Percentiles rank a stretch among this genome's conserved stretches.
phyloP scores from a whole-genome alignment of 2,888 invertebrate species.

The Encarsia formosa region DNA sequence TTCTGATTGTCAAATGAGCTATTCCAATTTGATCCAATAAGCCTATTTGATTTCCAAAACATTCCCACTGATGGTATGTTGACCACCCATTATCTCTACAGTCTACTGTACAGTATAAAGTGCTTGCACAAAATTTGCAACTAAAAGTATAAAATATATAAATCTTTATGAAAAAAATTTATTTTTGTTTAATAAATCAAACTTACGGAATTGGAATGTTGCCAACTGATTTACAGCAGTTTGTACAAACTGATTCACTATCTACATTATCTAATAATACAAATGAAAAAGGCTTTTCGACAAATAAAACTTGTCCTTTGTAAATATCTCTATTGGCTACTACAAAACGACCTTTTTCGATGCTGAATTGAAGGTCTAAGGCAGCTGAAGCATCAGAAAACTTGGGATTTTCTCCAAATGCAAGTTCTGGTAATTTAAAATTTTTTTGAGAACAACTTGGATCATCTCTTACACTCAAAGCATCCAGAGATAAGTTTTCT shows the following conservation, averaged over 20 bases:
- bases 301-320: conserved; percentile 70
- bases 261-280: conserved; percentile 59
- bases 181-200: conserved; percentile 29
- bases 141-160: conserved; percentile 49
- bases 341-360: conserved; percentile 64
- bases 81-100: conserved; percentile 60
- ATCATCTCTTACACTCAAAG: too few relatives aligned
- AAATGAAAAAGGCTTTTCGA: conserved; percentile 77
- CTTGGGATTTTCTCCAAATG: conserved; percentile 53
- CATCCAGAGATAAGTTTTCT: too few relatives aligned
- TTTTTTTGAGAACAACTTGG: too few relatives aligned
- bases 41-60: conserved; percentile 60
- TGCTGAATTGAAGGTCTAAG: conserved; percentile 55
- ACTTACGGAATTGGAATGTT: conserved; percentile 64
- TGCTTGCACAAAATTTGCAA: conserved; percentile 64
- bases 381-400: conserved; percentile 58
- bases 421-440: conserved; percentile 46
- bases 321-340: conserved; percentile 58
- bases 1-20: conserved; percentile 71
- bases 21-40: conserved; percentile 72
- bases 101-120: conserved; percentile 63
- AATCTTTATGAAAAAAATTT: neutral
- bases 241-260: conserved; percentile 62
- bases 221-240: conserved; percentile 61
- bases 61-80: conserved; percentile 69